Conservation (phyloP, 2,113 vertebrate genomes). For the Hirundichthys speculiger region DNA sequence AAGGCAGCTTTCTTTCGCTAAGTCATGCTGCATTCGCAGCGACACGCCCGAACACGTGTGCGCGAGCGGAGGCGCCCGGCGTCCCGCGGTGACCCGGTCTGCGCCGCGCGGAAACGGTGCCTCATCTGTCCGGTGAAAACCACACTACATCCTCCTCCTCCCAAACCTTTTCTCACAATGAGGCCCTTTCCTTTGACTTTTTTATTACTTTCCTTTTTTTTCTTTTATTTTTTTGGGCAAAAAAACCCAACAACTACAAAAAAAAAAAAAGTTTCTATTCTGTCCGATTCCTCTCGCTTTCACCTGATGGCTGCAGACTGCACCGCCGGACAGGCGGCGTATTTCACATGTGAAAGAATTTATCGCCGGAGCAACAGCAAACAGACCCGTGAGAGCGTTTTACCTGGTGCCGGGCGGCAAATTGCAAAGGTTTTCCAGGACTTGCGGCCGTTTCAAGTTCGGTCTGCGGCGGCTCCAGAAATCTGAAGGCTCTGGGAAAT, state of each 20-base stretch:
- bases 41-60: constrained; percentile 19
- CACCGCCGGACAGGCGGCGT: too few species aligned
- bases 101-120: constrained; percentile 61
- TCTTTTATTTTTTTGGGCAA: neutral
- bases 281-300: constrained; percentile 16
- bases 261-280: neutral
- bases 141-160: constrained; percentile 46
- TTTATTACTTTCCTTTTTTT: constrained; percentile 19
- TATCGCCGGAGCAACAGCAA: too few species aligned
- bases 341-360: too few species aligned
- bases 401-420: too few species aligned
- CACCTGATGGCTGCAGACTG: neutral
- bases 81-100: constrained; percentile 55
- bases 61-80: constrained; percentile 33
- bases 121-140: constrained; percentile 79
- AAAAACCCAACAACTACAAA: too few species aligned
- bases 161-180: constrained; percentile 50
- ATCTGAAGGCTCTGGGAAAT: too few species aligned
- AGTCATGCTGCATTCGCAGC: constrained; percentile 13
- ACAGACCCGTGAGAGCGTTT: too few species aligned
- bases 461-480: too few species aligned
- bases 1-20: neutral
- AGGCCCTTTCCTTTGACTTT: constrained; percentile 28
- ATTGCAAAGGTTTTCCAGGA: too few species aligned
- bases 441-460: too few species aligned